These are phyloP conservation scores for Pogonognathellus flavescens DNA, from an alignment of 1,140 invertebrate genomes.

Conservation along the genomic window DNA sequence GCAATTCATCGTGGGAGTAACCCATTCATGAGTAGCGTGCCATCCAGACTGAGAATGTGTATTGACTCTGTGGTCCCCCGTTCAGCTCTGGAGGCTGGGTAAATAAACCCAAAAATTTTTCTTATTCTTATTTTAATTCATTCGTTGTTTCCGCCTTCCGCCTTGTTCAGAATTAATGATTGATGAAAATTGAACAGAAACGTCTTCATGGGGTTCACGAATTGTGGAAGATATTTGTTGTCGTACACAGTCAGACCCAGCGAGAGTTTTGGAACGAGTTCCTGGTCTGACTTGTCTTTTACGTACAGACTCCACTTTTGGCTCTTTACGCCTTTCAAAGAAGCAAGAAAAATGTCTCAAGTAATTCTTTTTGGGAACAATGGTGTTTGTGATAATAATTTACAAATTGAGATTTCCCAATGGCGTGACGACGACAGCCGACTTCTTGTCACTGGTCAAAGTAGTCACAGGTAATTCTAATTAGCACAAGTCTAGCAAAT, in stretches of 20 bases:
- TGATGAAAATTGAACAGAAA: conserved; percentile 72
- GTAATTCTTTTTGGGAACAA: conserved; percentile 79
- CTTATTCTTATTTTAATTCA: conserved; percentile 22
- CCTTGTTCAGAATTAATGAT: background rate
- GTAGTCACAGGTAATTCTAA: conserved; percentile 69
- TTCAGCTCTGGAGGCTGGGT: conserved; percentile 48
- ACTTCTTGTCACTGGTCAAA: conserved; percentile 76
- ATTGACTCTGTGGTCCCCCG: conserved; percentile 61
- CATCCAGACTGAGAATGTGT: conserved; percentile 54
- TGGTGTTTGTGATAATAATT: conserved; percentile 72
- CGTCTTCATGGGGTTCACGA: conserved; percentile 92
- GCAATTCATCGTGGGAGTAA: conserved; percentile 40
- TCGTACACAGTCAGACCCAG: conserved; percentile 78
- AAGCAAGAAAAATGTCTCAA: conserved; percentile 77
- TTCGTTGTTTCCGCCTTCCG: background rate
- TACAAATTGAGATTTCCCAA: conserved; percentile 79
- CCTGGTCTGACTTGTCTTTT: conserved; percentile 54
- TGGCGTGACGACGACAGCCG: conserved; percentile 78
- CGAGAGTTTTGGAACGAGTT: conserved; percentile 55
- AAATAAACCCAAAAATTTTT: conserved; percentile 17
- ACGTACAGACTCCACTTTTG: conserved; percentile 80
- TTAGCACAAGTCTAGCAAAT: background rate
- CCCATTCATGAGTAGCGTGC: conserved; percentile 41
- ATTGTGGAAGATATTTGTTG: conserved; percentile 91
- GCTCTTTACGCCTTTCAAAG: conserved; percentile 77